phyloP scores from a whole-genome alignment of 2,888 invertebrate species.

The Sympetrum striolatum region DNA sequence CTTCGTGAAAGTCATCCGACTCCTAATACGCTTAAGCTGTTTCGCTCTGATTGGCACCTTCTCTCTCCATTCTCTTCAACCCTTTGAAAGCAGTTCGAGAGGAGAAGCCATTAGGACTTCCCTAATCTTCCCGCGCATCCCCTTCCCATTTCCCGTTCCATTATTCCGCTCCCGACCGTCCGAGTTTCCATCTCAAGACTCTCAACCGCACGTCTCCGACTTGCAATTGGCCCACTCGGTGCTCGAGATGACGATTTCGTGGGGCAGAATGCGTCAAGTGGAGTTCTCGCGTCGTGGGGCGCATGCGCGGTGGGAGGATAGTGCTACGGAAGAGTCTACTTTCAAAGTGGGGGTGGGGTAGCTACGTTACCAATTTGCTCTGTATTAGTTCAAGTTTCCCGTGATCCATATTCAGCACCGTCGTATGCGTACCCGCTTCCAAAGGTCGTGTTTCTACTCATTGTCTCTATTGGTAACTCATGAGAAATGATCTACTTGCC shows the following conservation, averaged over 20 bases:
- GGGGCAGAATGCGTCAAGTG: background rate
- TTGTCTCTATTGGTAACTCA: too few relatives aligned
- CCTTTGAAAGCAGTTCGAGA: background rate
- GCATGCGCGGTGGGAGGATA: too few relatives aligned
- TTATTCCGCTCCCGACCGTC: background rate
- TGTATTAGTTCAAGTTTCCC: too few relatives aligned
- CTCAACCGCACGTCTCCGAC: background rate
- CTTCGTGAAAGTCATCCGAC: background rate
- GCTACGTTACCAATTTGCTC: too few relatives aligned
- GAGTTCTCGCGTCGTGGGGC: too few relatives aligned
- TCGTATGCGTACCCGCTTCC: too few relatives aligned
- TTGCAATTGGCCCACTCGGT: background rate
- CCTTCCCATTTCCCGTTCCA: background rate
- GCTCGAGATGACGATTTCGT: background rate
- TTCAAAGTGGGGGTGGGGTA: too few relatives aligned
- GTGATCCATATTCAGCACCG: too few relatives aligned
- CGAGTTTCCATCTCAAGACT: background rate
- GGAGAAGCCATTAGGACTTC: background rate
- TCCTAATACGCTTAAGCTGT: background rate
- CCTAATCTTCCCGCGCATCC: background rate
- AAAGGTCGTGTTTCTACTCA: too few relatives aligned
- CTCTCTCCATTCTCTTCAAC: background rate
- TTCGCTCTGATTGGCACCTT: background rate
- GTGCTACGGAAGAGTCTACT: too few relatives aligned
- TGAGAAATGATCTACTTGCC: too few relatives aligned